Conservation (phyloP, 2,113 vertebrate species). For the Oncorhynchus mykiss region DNA sequence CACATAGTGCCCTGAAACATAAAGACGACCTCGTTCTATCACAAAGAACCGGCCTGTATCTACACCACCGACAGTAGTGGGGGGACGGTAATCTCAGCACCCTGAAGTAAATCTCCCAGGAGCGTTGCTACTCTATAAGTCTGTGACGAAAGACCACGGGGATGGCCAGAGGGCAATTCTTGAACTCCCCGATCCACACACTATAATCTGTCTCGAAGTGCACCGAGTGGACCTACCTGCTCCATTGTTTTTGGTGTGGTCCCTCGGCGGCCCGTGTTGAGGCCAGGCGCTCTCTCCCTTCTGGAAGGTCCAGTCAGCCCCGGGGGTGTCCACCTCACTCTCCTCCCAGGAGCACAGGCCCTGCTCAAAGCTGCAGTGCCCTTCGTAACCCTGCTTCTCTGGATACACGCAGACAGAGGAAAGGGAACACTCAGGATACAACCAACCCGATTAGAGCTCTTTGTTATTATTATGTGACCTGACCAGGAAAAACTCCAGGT, state of each 20-base stretch:
- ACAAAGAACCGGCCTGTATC: neutral
- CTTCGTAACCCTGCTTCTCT: slow-evolving; percentile 55
- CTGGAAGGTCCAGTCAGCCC: slow-evolving; percentile 52
- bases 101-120: no score
- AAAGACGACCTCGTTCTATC: no score
- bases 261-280: slow-evolving; percentile 58
- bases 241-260: slow-evolving; percentile 72
- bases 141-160: no score
- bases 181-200: no score
- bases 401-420: neutral
- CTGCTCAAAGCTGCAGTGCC: slow-evolving; percentile 71
- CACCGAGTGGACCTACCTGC: slow-evolving; percentile 53
- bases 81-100: neutral
- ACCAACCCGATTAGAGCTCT: neutral
- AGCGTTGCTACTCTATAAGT: no score
- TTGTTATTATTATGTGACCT: neutral
- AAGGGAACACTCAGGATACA: neutral
- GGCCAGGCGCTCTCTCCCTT: slow-evolving; percentile 59
- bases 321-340: slow-evolving; percentile 44
- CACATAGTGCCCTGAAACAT: slow-evolving; percentile 64
- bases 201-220: neutral
- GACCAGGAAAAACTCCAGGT: no score
- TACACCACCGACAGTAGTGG: neutral
- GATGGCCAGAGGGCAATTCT: no score
- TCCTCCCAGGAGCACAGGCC: slow-evolving; percentile 69